Conservation (phyloP, 1,140 invertebrate genomes). For the Zaprionus kolodkinae region DNA sequence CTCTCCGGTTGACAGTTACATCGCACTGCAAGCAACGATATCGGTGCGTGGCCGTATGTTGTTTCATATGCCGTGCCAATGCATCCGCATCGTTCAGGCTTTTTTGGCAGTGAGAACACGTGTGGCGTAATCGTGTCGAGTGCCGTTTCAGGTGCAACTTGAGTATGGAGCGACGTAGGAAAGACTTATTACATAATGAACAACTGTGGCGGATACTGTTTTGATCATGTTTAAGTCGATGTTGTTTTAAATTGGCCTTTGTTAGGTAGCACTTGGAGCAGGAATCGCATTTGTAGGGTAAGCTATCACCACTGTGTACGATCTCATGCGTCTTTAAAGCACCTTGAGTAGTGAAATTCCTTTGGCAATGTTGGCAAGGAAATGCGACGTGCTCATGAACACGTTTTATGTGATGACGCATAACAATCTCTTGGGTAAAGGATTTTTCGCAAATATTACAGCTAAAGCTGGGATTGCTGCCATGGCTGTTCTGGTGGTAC, state of each 20-base stretch:
- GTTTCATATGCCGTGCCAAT: constrained; percentile 58
- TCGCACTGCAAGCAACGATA: constrained; percentile 87
- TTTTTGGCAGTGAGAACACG: constrained; percentile 56
- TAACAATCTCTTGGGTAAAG: constrained; percentile 51
- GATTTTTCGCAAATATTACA: constrained; percentile 53
- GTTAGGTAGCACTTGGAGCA: constrained; percentile 84
- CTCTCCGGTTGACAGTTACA: constrained; percentile 86
- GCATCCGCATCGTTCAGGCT: constrained; percentile 67
- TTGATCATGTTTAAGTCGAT: constrained; percentile 72
- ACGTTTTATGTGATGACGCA: constrained; percentile 52
- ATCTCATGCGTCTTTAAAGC: constrained; percentile 50
- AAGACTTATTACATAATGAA: constrained; percentile 62
- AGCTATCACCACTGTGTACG: constrained; percentile 44
- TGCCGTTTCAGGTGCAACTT: constrained; percentile 64
- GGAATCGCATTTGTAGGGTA: constrained; percentile 81
- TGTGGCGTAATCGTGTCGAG: constrained; percentile 35
- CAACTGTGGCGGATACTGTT: constrained; percentile 55
- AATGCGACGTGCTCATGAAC: constrained; percentile 35
- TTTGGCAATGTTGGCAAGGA: constrained; percentile 56
- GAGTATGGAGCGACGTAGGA: constrained; percentile 65
- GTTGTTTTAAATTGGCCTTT: constrained; percentile 84
- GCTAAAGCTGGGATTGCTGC: constrained; percentile 9
- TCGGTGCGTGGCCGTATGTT: constrained; percentile 85
- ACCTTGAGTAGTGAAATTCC: constrained; percentile 45
- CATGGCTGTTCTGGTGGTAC: constrained; percentile 69